Evolutionary conservation across 2,113 vertebrate species (phyloP), one percentile per base, ranked within the genome.

Genomic region (Bubalus kerabau): DNA sequence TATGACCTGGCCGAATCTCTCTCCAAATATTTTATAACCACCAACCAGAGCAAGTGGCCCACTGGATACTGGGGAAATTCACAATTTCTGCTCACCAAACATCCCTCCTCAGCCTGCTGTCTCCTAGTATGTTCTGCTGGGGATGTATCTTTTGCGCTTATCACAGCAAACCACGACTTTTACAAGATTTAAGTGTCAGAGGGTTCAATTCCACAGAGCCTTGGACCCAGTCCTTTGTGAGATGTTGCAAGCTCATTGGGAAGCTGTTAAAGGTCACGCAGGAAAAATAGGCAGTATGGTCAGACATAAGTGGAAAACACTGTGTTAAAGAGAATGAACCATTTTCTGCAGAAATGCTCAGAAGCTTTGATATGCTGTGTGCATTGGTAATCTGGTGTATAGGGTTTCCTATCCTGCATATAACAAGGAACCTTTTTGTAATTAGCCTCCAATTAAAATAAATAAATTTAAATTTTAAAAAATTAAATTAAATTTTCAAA

Each of bases 241-340:
- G 40, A 94, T 87, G 59, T 71, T 92, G n/a, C 48, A 92, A 94
- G 76, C 36, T 80, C 52, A 50, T 92, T 81, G 91, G 78, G 36
- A 97, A 96, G 40, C 67, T 91, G 43, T 84, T 87, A 96, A 90
- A 80, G 6, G 16, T 95, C 95, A 60, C 56, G 40, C 40, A 71
- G 46, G 62, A 9, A 89, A 97, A 96, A 64, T 28, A 48, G 16
- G 36, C 30, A 90, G 57, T 57, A 36, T 60, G 7, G 57, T 76
- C 90, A 97, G 88, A 86, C 11, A 74, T 56, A 96, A 46, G 30
- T 91, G 84, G 81, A 90, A 95, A 95, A 71, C 16, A 91, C 43
- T 46, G 32, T 94, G 78, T 85, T 88, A 40, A 96, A 91, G 40
- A 93, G 97, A 98, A 97, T 57, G 40, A 92, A 95, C 5, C 21